These are phyloP conservation scores for Acanthaster planci DNA, from an alignment of 35 echinoderm and acorn worm genomes.

Conservation along the genomic window DNA sequence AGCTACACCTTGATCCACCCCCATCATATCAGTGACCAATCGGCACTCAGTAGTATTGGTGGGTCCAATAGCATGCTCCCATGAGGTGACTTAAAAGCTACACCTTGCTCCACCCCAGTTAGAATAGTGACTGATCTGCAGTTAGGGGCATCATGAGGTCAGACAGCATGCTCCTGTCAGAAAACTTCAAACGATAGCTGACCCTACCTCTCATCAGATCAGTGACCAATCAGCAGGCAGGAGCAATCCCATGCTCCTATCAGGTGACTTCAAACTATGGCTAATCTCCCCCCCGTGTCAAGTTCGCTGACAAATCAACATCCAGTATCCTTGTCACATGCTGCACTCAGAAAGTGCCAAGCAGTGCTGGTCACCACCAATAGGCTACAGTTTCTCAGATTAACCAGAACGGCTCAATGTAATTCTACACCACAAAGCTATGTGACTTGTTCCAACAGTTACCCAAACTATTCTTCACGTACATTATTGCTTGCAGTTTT, in stretches of 20 bases:
- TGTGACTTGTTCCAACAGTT: too few species aligned
- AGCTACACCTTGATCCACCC: constrained; percentile 37
- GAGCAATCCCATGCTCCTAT: constrained; percentile 60
- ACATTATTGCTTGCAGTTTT: too few species aligned
- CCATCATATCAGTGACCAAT: constrained; percentile 31
- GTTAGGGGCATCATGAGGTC: constrained; percentile 41
- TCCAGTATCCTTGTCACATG: constrained; percentile 54
- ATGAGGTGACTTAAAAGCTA: constrained; percentile 49
- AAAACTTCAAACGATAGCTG: constrained; percentile 65
- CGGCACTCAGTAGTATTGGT: constrained; percentile 33
- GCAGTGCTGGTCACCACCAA: background rate
- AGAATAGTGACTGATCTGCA: background rate
- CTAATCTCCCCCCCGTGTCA: constrained; percentile 32
- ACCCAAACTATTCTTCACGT: too few species aligned
- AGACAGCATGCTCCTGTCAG: constrained; percentile 82
- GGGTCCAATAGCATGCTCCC: constrained; percentile 76
- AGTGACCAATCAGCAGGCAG: constrained; percentile 16
- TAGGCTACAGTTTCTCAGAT: too few species aligned
- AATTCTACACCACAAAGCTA: too few species aligned
- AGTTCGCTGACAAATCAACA: constrained; percentile 9
- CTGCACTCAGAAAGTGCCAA: constrained; percentile 63
- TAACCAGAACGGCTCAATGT: too few species aligned
- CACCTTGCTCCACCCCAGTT: constrained; percentile 30
- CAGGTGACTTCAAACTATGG: constrained; percentile 58
- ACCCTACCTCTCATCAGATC: constrained; percentile 35